Evolutionary conservation across 2,888 invertebrate species (phyloP), one percentile per base, ranked within the genome.

Genomic region (Eupsilia transversa): DNA sequence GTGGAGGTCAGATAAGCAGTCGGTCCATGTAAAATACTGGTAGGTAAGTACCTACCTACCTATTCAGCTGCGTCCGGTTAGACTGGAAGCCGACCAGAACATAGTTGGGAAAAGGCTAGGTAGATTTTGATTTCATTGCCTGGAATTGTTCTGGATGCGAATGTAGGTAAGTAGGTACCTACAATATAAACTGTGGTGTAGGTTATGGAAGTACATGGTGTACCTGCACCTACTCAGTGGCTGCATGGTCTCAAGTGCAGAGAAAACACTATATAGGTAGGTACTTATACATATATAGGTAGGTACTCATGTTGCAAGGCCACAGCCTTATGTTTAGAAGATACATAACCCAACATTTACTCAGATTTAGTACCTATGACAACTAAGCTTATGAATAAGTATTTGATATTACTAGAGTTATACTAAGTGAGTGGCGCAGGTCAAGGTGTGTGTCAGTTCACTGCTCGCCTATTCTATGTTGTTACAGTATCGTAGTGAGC

Each of bases 331-430:
- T 57, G 56, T 76, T 61, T 71, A 78, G 54, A 69, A 72, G 52
- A 59, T 66, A 71, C 43, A 66, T 80, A 83, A 79, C 38, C 72
- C 65, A 78, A 70, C 64, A 61, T 56, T 60, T 66, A 83, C 65
- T 81, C 71, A 72, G 77, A 80, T 72, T 66, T 69, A 54, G 23
- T 54, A 20, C 65, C 20, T 63, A 65, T 46, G 66, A 64, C 76
- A 85, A 88, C 69, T 89, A 91, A 90, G 90, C 92, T 91, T 92
- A 92, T 91, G 91, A 92, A 91, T 90, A n/a, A n/a, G n/a, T n/a
- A 88, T 91, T 91, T 89, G 87, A 90, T 91, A 91, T 75, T 88
- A 91, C 67, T 90, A 90, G 56, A 41, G 54, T 71, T 41, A 38
- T 7, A 49, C 4, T 71, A 52, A 52, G 43, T 65, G 63, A 43